phyloP scores from a whole-genome alignment of 2,888 invertebrate species.

The Oscheius onirici region DNA sequence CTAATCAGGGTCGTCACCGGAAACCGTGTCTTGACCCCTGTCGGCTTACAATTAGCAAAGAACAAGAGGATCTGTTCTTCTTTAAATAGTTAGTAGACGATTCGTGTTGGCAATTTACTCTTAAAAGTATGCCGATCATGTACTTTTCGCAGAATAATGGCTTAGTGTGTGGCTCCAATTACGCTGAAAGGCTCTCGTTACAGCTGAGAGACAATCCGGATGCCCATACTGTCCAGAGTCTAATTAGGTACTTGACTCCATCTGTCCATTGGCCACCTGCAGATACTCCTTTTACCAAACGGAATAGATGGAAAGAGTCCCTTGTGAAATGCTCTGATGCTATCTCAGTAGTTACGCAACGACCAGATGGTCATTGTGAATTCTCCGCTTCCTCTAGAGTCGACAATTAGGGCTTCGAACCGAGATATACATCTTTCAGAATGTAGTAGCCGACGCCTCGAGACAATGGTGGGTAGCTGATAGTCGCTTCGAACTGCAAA shows the following conservation, averaged over 20 bases:
- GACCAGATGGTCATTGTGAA: conserved; percentile 29
- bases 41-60: no score
- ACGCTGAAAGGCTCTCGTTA: conserved; percentile 19
- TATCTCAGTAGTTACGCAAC: conserved; percentile 21
- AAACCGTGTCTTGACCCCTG: conserved; percentile 13
- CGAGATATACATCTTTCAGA: conserved; percentile 40
- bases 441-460: conserved; percentile 53
- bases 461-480: conserved; percentile 71
- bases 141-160: conserved; percentile 12
- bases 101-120: no score
- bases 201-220: neutral
- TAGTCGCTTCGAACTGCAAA: conserved; percentile 56
- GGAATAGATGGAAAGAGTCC: no score
- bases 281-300: neutral
- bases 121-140: neutral
- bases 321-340: conserved; percentile 5
- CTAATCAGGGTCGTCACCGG: conserved; percentile 15
- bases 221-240: conserved; percentile 2
- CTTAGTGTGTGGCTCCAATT: conserved; percentile 26
- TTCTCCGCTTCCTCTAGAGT: conserved; percentile 17
- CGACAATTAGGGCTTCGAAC: conserved; percentile 3
- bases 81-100: no score
- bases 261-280: conserved; percentile 13
- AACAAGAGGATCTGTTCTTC: no score
- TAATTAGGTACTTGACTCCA: conserved; percentile 34